A percentile compares a stretch with the other conserved stretches of the same genome.
phyloP scores from a whole-genome alignment of 2,888 invertebrate species.

The Tachystola acroxantha region DNA sequence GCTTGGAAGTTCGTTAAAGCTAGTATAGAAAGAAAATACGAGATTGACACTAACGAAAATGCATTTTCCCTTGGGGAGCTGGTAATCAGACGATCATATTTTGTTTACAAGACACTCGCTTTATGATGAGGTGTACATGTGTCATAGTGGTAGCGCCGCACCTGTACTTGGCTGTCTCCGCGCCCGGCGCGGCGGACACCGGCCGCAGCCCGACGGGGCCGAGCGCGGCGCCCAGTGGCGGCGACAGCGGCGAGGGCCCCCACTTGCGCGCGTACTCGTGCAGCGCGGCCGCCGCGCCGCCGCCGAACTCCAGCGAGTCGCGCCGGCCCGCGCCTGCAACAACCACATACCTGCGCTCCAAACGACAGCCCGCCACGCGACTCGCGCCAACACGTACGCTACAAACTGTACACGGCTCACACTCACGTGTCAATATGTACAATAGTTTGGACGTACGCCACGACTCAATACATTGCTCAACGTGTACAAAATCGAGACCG shows the following conservation, averaged over 20 bases:
- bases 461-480: conserved; percentile 5
- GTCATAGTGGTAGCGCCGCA: conserved; percentile 32
- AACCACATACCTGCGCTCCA: conserved; percentile 38
- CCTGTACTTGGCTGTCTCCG: conserved; percentile 89
- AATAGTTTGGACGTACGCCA: conserved; percentile 22
- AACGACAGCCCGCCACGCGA: too few species aligned
- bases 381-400: conserved; percentile 13
- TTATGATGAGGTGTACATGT: too few species aligned
- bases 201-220: conserved; percentile 82
- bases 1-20: too few species aligned
- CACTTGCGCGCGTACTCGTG: conserved; percentile 78
- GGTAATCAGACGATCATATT: too few species aligned
- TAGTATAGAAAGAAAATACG: too few species aligned
- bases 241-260: conserved; percentile 81
- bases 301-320: conserved; percentile 79
- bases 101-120: too few species aligned
- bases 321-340: conserved; percentile 67
- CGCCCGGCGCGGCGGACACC: conserved; percentile 88
- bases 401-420: conserved; percentile 16
- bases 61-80: too few species aligned
- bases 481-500: too few species aligned
- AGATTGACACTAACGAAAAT: too few species aligned
- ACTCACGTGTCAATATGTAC: conserved; percentile 20
- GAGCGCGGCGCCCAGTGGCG: conserved; percentile 83
- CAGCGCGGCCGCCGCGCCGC: conserved; percentile 58